Evolutionary conservation across 2,113 vertebrate genomes (phyloP).

Genomic region (Atrichornis clamosus): DNA sequence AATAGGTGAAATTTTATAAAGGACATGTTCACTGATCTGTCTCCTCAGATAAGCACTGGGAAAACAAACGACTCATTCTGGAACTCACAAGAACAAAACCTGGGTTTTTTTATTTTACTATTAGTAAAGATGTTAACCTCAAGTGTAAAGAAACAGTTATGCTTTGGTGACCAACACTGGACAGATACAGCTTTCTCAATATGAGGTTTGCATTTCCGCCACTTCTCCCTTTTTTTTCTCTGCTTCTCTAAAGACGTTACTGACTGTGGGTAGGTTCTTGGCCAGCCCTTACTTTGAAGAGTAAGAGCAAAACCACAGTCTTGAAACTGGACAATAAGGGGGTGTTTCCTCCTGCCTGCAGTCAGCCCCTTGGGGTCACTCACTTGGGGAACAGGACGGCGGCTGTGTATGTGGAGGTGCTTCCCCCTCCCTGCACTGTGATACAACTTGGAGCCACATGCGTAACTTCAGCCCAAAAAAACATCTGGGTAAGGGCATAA

Average conservation of each 20-base stretch:
- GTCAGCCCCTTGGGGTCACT: neutral
- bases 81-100: neutral
- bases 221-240: neutral
- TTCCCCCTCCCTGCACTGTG: neutral
- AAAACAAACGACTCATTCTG: neutral
- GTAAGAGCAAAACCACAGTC: neutral
- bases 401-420: rapidly evolving
- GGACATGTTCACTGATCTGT: neutral
- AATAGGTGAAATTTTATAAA: neutral
- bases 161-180: neutral
- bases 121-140: neutral
- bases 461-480: neutral
- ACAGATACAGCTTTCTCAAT: neutral
- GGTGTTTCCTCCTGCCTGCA: neutral
- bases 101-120: neutral
- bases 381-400: neutral
- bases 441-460: rapidly evolving
- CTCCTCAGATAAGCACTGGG: neutral
- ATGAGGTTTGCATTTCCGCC: neutral
- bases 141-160: neutral
- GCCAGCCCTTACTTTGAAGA: neutral
- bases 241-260: neutral
- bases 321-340: neutral
- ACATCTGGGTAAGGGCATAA: neutral
- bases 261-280: neutral